These are phyloP conservation scores for Leptinotarsa haldemani DNA, from an alignment of 2,888 invertebrate species.

Conservation along the genomic window DNA sequence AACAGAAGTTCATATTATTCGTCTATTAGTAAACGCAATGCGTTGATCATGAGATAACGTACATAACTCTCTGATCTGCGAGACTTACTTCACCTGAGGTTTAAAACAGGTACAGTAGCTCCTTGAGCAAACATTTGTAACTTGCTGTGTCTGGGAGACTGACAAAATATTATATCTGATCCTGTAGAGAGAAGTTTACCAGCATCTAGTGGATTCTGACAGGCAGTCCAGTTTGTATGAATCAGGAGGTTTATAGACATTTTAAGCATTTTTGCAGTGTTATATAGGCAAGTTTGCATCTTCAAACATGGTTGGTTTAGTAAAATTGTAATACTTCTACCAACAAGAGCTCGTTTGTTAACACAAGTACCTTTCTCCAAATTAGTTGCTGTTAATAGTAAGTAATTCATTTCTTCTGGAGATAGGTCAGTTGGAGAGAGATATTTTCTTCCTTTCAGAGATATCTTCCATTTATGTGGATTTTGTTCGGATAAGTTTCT, in stretches of 20 bases:
- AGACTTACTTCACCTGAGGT: conserved; percentile 26
- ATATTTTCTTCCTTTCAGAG: conserved; percentile 27
- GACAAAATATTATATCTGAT: conserved; percentile 37
- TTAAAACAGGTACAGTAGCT: conserved; percentile 33
- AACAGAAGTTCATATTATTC: too few relatives aligned
- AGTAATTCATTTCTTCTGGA: conserved; percentile 29
- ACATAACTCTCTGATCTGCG: too few relatives aligned
- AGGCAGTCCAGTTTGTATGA: conserved; percentile 27
- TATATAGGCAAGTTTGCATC: conserved; percentile 30
- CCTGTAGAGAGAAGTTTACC: conserved; percentile 30
- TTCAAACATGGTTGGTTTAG: conserved; percentile 31
- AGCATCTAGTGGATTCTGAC: conserved; percentile 25
- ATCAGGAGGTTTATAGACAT: conserved; percentile 30
- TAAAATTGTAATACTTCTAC: conserved; percentile 26
- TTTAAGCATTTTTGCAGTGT: conserved; percentile 28
- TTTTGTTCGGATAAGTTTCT: neutral
- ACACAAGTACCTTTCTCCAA: conserved; percentile 13
- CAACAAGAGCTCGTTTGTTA: conserved; percentile 15
- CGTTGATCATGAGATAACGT: neutral
- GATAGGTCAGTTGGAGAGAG: conserved; percentile 30
- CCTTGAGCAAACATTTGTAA: conserved; percentile 32
- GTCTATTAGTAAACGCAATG: too few relatives aligned
- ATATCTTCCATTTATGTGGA: neutral
- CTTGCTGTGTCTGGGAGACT: conserved; percentile 29
- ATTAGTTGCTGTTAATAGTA: conserved; percentile 29